Evolutionary conservation across 2,797 vertebrate species (phyloP), one percentile per base, ranked within the genome.

Genomic region (Nannoperca australis): DNA sequence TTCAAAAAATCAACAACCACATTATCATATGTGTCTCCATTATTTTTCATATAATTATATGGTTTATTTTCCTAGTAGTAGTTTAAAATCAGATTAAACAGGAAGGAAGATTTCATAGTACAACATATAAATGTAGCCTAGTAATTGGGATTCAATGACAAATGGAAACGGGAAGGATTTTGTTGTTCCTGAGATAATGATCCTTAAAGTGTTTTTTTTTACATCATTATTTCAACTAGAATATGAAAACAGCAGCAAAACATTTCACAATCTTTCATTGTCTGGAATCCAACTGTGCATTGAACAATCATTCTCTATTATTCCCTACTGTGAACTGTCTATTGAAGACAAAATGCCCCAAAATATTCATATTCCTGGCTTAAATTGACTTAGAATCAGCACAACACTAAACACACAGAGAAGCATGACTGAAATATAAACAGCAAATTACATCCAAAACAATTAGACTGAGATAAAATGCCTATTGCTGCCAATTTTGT

Each of bases 51-150:
- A 6, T 20, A 27, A 47, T 32, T 7, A 17, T 8, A 62, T 20
- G 45, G 45, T 15, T 18, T 45, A 3, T 47, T 49, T 51, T 32
- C 8, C 13, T 36, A 51, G 50, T 38, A n/a, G 22, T 10, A 30
- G 0, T 42, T 13, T 34, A 34, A 63, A 59, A 58, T 59, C 30
- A 18, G 68, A n/a, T 44, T 22, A 63, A 20, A 71, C 24, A 30
- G 17, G 8, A 47, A n/a, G 13, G 10, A 55, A 64, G 0, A 5
- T 0, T 0, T 7, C 22, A 62, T 32, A n/a, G 60, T 7, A 14
- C 15, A 22, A 17, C 27, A 63, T 55, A 10, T 45, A 36, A 54
- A 65, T 2, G 4, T 40, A 4, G 17, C n/a, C 2, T 18, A 22
- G 27, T 55, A 17, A 24, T 34, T 47, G 7, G 42, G 14, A 36